These are phyloP conservation scores for Sturmia bella DNA, from an alignment of 2,888 invertebrate species.

Conservation along the genomic window DNA sequence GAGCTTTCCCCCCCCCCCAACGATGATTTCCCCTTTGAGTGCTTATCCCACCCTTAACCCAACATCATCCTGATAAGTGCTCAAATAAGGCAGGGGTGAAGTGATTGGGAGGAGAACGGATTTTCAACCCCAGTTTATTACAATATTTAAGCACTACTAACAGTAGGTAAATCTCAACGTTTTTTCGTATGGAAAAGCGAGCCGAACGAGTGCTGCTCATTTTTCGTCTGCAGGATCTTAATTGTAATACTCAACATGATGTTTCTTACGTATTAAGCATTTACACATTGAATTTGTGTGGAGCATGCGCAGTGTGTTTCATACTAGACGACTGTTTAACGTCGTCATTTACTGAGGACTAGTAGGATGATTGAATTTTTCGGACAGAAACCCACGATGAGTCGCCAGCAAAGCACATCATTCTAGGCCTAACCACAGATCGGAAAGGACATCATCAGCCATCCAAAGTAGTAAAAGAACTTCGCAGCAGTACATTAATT, in stretches of 20 bases:
- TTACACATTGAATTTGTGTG: slow-evolving; percentile 46
- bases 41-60: background rate
- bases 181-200: background rate
- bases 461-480: slow-evolving; percentile 63
- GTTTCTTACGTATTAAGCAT: background rate
- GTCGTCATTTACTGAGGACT: slow-evolving; percentile 67
- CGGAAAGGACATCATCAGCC: slow-evolving; percentile 80
- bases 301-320: slow-evolving; percentile 60
- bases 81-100: background rate
- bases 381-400: slow-evolving; percentile 80
- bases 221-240: slow-evolving; percentile 59
- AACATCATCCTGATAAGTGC: background rate
- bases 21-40: slow-evolving; percentile 36
- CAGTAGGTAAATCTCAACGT: slow-evolving; percentile 40
- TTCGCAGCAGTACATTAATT: slow-evolving; percentile 56
- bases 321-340: slow-evolving; percentile 69
- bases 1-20: background rate
- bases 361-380: slow-evolving; percentile 77
- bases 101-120: background rate
- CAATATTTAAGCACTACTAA: background rate
- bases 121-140: background rate
- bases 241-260: slow-evolving; percentile 32
- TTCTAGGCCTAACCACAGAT: slow-evolving; percentile 83
- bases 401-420: slow-evolving; percentile 81
- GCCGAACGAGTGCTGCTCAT: slow-evolving; percentile 1